Evolutionary conservation across 2,888 invertebrate genomes (phyloP).

Genomic region (Merodon equestris): DNA sequence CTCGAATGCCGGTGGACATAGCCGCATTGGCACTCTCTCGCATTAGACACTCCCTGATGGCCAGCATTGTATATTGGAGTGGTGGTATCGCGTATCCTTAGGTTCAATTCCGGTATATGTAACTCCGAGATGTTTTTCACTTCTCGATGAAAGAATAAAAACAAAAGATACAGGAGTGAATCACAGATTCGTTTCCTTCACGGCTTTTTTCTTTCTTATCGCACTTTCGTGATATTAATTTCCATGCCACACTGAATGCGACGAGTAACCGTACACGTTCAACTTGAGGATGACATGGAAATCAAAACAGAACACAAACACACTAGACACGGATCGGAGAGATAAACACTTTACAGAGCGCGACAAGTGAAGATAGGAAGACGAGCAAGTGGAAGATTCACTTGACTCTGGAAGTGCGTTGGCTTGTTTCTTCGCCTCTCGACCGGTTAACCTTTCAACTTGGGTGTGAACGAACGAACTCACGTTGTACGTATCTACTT

Average conservation of each 20-base stretch:
- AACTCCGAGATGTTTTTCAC: constrained; percentile 17
- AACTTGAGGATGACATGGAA: constrained; percentile 40
- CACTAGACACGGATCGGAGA: no score
- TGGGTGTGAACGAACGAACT: no score
- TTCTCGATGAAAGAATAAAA: constrained; percentile 9
- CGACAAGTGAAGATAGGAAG: no score
- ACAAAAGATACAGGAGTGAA: constrained; percentile 22
- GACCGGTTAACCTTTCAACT: constrained; percentile 38
- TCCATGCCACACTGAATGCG: constrained; percentile 19
- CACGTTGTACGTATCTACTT: no score
- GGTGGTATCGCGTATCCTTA: constrained; percentile 41
- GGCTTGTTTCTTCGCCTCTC: not conserved
- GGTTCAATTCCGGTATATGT: constrained; percentile 6
- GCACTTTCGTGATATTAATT: constrained; percentile 51
- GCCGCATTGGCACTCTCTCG: constrained; percentile 49
- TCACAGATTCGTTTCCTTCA: constrained; percentile 4
- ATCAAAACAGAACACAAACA: constrained; percentile 43
- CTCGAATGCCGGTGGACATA: constrained; percentile 30
- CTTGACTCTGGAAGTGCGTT: constrained; percentile 28
- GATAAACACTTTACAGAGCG: no score
- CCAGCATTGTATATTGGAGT: constrained; percentile 51
- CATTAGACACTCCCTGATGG: constrained; percentile 58
- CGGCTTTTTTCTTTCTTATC: constrained; percentile 43
- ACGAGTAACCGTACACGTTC: no score
- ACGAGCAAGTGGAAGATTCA: constrained; percentile 25